phyloP scores from a whole-genome alignment of 2,888 invertebrate genomes.

The Rotaria magnacalcarata region DNA sequence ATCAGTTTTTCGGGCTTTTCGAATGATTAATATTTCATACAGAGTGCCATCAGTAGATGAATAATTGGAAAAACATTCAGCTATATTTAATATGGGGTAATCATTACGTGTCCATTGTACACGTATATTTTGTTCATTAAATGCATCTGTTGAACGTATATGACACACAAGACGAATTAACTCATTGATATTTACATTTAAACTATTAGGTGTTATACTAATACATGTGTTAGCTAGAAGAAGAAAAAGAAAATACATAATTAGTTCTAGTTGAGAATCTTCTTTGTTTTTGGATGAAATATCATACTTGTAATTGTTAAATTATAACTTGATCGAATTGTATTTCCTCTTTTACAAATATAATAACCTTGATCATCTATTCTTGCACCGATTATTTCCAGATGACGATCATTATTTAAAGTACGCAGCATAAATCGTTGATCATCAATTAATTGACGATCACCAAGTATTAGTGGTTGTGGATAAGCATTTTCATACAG shows the following conservation, averaged over 20 bases:
- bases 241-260: background rate
- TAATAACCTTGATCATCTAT: conserved; percentile 33
- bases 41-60: background rate
- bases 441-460: conserved; percentile 33
- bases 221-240: background rate
- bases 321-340: background rate
- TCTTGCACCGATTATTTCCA: background rate
- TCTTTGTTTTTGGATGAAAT: background rate
- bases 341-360: conserved; percentile 15
- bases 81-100: background rate
- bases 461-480: conserved; percentile 17
- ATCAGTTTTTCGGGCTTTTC: conserved; percentile 15
- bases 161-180: background rate
- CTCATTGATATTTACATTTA: background rate
- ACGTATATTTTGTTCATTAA: background rate
- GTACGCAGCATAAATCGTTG: conserved; percentile 25
- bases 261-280: background rate
- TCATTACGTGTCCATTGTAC: conserved; percentile 21
- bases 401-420: conserved; percentile 16
- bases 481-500: conserved; percentile 35
- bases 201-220: background rate
- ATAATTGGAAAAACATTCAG: conserved; percentile 6
- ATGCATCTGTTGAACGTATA: conserved; percentile 11
- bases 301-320: conserved; percentile 19
- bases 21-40: background rate